A percentile compares a stretch with the other conserved stretches of the same genome.
Evolutionary conservation across 2,888 invertebrate species (phyloP).

Genomic region (Andrena trimmerana): DNA sequence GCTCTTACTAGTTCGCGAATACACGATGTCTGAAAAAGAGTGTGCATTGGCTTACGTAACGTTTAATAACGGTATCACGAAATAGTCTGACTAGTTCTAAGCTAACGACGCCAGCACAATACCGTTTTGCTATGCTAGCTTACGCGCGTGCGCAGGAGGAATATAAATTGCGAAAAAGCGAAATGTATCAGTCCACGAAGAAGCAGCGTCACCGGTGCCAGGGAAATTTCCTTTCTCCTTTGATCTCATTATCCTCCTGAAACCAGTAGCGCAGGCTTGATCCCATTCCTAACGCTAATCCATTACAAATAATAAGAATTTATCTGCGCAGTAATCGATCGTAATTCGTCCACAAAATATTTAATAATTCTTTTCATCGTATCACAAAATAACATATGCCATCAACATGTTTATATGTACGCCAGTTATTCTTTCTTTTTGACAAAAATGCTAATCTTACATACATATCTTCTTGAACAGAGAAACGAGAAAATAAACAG

Average conservation of each 20-base stretch:
- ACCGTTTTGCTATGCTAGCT: not conserved
- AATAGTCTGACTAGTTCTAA: not conserved
- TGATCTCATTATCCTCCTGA: constrained; percentile 43
- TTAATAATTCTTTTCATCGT: not conserved
- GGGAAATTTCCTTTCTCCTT: constrained; percentile 64
- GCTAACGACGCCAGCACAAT: not conserved
- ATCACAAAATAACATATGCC: not conserved
- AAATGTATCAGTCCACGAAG: constrained; percentile 49
- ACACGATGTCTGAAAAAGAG: not conserved
- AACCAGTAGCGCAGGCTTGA: constrained; percentile 7
- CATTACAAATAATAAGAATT: constrained; percentile 8
- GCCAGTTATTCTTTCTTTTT: not conserved
- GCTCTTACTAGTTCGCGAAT: too few species aligned
- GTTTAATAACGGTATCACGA: not conserved
- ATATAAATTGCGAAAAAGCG: constrained; percentile 13
- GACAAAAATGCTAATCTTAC: too few species aligned
- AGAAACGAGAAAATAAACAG: too few species aligned
- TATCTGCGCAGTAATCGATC: not conserved
- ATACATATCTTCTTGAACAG: too few species aligned
- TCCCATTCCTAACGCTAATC: not conserved
- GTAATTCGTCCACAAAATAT: not conserved
- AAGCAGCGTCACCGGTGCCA: constrained; percentile 35
- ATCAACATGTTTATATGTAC: not conserved
- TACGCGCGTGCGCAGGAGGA: not conserved
- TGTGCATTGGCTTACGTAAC: not conserved